Conservation (phyloP, 2,113 vertebrate species). For the Macheiramphus alcinus region DNA sequence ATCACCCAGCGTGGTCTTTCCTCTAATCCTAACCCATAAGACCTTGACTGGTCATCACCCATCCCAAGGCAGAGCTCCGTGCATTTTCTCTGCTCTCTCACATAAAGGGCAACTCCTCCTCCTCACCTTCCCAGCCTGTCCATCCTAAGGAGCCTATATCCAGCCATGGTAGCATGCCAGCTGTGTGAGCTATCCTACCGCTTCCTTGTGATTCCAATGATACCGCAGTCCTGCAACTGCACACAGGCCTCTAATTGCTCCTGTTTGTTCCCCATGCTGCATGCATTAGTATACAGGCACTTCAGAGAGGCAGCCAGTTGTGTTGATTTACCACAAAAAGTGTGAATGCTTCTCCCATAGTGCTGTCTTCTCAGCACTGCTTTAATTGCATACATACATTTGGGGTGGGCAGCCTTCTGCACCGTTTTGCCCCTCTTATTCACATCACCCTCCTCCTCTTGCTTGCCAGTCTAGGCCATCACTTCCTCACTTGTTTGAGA, state of each 20-base stretch:
- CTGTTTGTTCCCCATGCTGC: not conserved
- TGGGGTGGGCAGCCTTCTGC: not conserved
- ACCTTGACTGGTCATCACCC: not conserved
- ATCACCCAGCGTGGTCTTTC: not conserved
- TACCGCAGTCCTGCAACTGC: not conserved
- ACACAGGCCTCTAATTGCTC: not conserved
- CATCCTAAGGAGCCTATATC: too few relatives aligned
- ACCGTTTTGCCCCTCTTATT: not conserved
- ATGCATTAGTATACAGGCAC: not conserved
- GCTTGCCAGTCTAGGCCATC: not conserved
- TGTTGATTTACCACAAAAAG: not conserved
- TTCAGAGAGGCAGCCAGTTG: not conserved
- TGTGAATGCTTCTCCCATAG: not conserved
- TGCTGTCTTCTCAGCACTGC: not conserved
- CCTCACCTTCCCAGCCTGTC: not conserved
- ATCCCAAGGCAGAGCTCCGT: not conserved
- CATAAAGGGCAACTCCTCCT: not conserved
- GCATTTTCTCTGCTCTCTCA: not conserved
- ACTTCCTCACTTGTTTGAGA: not conserved
- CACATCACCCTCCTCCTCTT: not conserved
- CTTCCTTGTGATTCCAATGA: not conserved
- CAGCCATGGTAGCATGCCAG: not conserved
- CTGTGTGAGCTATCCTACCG: not conserved
- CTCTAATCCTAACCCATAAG: not conserved
- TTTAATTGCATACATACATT: not conserved